A percentile compares a stretch with the other conserved stretches of the same genome.
Evolutionary conservation across 1,140 invertebrate genomes (phyloP).

Genomic region (Diachasma alloeum): DNA sequence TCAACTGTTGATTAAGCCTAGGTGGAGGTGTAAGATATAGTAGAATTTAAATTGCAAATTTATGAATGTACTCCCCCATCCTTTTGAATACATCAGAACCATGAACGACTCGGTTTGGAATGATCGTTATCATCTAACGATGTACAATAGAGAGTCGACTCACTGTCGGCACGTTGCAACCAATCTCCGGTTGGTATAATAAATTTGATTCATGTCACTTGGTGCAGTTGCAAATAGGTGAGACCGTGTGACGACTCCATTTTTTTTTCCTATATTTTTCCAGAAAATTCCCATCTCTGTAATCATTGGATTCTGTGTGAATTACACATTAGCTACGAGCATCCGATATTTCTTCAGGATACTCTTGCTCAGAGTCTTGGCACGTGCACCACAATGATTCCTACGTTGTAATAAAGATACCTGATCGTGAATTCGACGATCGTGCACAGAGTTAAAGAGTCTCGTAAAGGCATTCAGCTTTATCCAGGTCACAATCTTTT

Average conservation of each 20-base stretch:
- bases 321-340: background rate
- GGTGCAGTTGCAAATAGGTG: background rate
- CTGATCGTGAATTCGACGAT: slow-evolving; percentile 11
- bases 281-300: no score
- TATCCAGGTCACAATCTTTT: slow-evolving; percentile 1
- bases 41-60: slow-evolving; percentile 57
- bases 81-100: slow-evolving; percentile 20
- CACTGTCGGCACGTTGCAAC: slow-evolving; percentile 13
- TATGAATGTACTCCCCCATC: slow-evolving; percentile 9
- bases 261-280: no score
- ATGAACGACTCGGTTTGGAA: slow-evolving; percentile 36
- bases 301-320: background rate
- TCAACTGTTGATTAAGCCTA: background rate
- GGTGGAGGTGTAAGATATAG: slow-evolving; percentile 45
- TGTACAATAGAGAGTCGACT: no score
- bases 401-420: slow-evolving; percentile 14
- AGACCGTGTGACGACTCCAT: no score
- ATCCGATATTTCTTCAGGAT: background rate
- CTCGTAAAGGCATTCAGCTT: slow-evolving; percentile 3
- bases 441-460: slow-evolving; percentile 4
- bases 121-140: slow-evolving; percentile 46
- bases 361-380: background rate
- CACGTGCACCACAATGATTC: slow-evolving; percentile 13
- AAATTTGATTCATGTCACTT: slow-evolving; percentile 49
- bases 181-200: slow-evolving; percentile 43